Percentiles rank a stretch among this genome's conserved stretches.
Conservation (phyloP, 2,888 invertebrate species). For the Agonum fuliginosum region DNA sequence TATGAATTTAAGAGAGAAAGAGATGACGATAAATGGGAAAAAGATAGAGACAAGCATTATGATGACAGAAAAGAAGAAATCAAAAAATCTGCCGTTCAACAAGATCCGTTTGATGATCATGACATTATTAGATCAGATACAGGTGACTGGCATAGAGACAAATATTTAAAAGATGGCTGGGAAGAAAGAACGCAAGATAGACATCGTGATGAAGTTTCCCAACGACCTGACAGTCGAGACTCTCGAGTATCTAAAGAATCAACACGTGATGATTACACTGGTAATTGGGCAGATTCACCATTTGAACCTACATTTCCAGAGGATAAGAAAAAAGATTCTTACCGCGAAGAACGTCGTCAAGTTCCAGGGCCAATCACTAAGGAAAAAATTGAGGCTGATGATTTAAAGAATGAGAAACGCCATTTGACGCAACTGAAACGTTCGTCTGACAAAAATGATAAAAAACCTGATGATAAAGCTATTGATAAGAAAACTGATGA, state of each 20-base stretch:
- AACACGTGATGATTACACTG: constrained; percentile 72
- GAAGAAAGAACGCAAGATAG: constrained; percentile 64
- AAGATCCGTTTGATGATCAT: constrained; percentile 64
- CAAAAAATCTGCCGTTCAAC: constrained; percentile 54
- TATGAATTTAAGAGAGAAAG: constrained; percentile 66
- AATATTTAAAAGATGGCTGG: constrained; percentile 66
- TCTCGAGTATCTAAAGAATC: constrained; percentile 73
- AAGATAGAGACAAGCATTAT: constrained; percentile 62
- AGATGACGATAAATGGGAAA: constrained; percentile 68
- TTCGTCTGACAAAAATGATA: constrained; percentile 67
- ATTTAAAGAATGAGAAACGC: constrained; percentile 73
- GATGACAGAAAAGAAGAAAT: constrained; percentile 62
- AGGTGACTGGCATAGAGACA: constrained; percentile 64
- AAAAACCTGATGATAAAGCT: constrained; percentile 63
- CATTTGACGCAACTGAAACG: constrained; percentile 75
- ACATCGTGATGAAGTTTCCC: constrained; percentile 73
- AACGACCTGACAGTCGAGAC: constrained; percentile 77
- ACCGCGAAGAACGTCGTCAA: constrained; percentile 70
- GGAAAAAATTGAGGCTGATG: constrained; percentile 78
- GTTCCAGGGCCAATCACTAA: constrained; percentile 79
- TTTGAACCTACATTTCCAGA: constrained; percentile 68
- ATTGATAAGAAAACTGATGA: constrained; percentile 64
- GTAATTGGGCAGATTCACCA: constrained; percentile 73
- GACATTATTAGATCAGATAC: constrained; percentile 63
- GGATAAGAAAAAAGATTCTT: constrained; percentile 68